A percentile compares a stretch with the other conserved stretches of the same genome.
phyloP scores from a whole-genome alignment of 2,888 invertebrate genomes.

The Macaria notata region DNA sequence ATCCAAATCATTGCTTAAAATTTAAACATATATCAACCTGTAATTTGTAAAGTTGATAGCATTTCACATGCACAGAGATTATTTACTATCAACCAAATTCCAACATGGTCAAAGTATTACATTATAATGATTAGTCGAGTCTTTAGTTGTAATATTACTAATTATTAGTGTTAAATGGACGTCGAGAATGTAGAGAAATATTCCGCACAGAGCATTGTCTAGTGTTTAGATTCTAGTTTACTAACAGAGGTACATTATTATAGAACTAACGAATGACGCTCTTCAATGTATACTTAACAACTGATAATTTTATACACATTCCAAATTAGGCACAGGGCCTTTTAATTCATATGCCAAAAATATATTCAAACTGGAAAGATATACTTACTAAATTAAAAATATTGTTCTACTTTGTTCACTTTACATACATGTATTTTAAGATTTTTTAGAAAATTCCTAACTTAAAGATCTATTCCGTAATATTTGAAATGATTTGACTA shows the following conservation, averaged over 20 bases:
- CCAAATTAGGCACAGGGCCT: background rate
- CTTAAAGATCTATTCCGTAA: too few species aligned
- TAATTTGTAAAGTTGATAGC: background rate
- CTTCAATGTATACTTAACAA: background rate
- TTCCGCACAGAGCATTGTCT: slow-evolving; percentile 7
- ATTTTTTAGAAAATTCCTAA: too few species aligned
- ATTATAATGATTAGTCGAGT: background rate
- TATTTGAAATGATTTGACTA: slow-evolving; percentile 4
- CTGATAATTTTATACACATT: background rate
- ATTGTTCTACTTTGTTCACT: too few species aligned
- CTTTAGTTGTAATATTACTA: background rate
- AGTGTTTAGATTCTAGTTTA: background rate
- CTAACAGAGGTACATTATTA: background rate
- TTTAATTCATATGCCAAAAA: too few species aligned
- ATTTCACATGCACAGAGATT: background rate
- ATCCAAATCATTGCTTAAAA: too few species aligned
- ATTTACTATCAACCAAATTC: background rate
- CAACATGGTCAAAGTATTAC: slow-evolving; percentile 7
- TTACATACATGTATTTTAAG: too few species aligned
- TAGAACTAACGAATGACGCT: background rate
- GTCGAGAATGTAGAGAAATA: background rate
- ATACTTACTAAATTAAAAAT: too few species aligned
- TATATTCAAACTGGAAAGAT: too few species aligned
- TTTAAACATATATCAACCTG: too few species aligned
- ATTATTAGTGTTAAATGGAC: background rate